Percentiles rank a stretch among this genome's conserved stretches.
Evolutionary conservation across 1,140 invertebrate species (phyloP).

Genomic region (Campoletis sonorensis): DNA sequence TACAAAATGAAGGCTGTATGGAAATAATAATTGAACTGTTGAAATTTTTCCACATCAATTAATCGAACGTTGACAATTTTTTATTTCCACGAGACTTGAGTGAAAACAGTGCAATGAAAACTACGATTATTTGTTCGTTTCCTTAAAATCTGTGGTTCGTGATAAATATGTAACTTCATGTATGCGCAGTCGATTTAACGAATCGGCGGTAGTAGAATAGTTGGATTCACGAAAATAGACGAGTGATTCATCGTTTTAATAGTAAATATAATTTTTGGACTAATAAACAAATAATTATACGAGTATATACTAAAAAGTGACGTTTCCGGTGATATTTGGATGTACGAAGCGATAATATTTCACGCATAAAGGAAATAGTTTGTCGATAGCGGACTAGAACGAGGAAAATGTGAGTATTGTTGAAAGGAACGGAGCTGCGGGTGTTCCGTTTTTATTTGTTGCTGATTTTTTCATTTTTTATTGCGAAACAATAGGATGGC

Average conservation of each 20-base stretch:
- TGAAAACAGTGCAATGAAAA: not conserved
- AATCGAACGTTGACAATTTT: not conserved
- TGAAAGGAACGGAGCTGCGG: too few relatives aligned
- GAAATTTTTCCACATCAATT: not conserved
- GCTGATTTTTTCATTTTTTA: too few relatives aligned
- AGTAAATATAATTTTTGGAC: not conserved
- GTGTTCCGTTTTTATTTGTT: too few relatives aligned
- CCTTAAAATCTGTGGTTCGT: not conserved
- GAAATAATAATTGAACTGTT: not conserved
- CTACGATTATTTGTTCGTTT: not conserved
- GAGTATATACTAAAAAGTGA: not conserved
- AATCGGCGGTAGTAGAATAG: not conserved
- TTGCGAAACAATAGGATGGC: too few relatives aligned
- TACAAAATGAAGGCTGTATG: too few relatives aligned
- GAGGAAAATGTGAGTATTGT: not conserved
- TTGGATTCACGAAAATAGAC: not conserved
- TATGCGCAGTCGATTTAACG: not conserved
- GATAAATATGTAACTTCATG: not conserved
- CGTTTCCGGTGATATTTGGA: not conserved
- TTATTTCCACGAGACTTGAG: not conserved
- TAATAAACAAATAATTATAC: not conserved
- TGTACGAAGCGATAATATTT: not conserved
- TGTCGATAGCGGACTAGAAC: not conserved
- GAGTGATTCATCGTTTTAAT: not conserved
- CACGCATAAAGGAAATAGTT: not conserved